Evolutionary conservation across 2,888 invertebrate genomes (phyloP).

Genomic region (Pandemis corylana): DNA sequence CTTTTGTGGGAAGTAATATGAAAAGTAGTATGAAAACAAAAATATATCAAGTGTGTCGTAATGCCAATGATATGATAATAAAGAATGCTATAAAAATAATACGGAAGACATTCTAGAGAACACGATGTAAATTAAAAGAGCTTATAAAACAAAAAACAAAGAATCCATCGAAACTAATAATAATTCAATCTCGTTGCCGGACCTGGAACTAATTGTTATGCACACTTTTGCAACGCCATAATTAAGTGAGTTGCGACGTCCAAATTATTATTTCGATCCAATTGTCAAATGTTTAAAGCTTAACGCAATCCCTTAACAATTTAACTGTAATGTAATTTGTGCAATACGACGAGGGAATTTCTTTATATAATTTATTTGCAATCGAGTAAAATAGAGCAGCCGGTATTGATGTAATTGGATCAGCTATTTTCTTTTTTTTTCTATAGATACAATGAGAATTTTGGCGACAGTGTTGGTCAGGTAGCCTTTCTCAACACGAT

Average conservation of each 20-base stretch:
- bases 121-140: not conserved
- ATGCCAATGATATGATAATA: not conserved
- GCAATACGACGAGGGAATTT: slow-evolving; percentile 55
- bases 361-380: slow-evolving; percentile 62
- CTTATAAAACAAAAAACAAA: slow-evolving; percentile 1
- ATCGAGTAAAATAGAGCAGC: slow-evolving; percentile 50
- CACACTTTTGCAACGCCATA: slow-evolving; percentile 32
- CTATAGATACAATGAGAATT: slow-evolving; percentile 21
- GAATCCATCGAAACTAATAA: slow-evolving; percentile 14
- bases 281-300: slow-evolving; percentile 46
- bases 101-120: slow-evolving; percentile 3
- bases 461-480: slow-evolving; percentile 1
- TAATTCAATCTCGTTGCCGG: slow-evolving; percentile 13
- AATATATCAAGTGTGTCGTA: not conserved
- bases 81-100: not conserved
- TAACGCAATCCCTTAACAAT: slow-evolving; percentile 52
- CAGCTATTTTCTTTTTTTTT: slow-evolving; percentile 29
- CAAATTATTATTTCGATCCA: slow-evolving; percentile 40
- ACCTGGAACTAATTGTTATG: slow-evolving; percentile 26
- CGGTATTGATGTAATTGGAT: slow-evolving; percentile 56
- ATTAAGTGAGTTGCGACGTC: slow-evolving; percentile 43
- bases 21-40: not conserved
- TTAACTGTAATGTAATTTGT: slow-evolving; percentile 57
- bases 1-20: not conserved
- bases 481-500: slow-evolving; percentile 30